Evolutionary conservation across 2,797 vertebrate genomes (phyloP).

Genomic region (Acridotheres tristis): DNA sequence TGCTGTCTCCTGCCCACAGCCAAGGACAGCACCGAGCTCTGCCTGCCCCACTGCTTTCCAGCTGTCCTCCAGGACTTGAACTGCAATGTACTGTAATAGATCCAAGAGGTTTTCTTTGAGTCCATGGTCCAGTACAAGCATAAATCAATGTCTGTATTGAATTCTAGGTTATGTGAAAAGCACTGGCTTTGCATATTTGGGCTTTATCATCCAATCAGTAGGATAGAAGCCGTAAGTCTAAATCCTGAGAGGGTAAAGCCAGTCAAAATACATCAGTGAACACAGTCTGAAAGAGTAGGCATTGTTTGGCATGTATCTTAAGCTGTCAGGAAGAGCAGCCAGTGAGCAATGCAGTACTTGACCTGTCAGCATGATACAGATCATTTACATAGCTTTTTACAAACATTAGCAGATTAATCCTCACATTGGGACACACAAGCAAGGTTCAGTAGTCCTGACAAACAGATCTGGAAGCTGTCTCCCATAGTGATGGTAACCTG

Average conservation of each 20-base stretch:
- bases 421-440: constrained; percentile 50
- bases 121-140: background rate
- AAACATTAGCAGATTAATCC: constrained; percentile 60
- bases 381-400: constrained; percentile 62
- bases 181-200: background rate
- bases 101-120: background rate
- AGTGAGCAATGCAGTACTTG: constrained; percentile 16
- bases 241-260: constrained; percentile 13
- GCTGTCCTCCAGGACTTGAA: background rate
- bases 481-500: background rate
- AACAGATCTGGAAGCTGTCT: constrained; percentile 36
- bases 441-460: constrained; percentile 38
- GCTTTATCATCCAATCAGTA: background rate
- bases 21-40: background rate
- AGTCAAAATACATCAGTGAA: constrained; percentile 5
- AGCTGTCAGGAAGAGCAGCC: constrained; percentile 27
- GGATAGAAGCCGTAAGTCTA: background rate
- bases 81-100: background rate
- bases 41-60: background rate
- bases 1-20: background rate
- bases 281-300: rapidly evolving
- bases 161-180: background rate
- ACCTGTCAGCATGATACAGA: constrained; percentile 50
- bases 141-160: background rate
- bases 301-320: constrained; percentile 27